Percentiles rank a stretch among this genome's conserved stretches.
Conservation (phyloP, 2,888 invertebrate genomes). For the Eristalinus sepulchralis region DNA sequence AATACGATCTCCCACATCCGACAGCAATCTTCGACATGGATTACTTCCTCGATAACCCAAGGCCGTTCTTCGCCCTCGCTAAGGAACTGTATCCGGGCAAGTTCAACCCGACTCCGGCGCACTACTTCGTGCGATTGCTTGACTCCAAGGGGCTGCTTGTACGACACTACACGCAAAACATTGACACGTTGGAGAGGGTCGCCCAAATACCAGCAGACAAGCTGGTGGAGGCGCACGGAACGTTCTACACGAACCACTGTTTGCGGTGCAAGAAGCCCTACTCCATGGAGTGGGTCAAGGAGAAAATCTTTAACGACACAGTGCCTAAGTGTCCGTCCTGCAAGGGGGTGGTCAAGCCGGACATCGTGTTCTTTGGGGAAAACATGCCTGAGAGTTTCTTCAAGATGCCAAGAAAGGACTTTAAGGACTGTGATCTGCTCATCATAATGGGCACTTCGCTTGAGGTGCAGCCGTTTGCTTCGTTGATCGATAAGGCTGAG, state of each 20-base stretch:
- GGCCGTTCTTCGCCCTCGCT: slow-evolving; percentile 95
- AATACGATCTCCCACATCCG: slow-evolving; percentile 95
- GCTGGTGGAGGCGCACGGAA: slow-evolving; percentile 97
- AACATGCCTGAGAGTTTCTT: slow-evolving; percentile 91
- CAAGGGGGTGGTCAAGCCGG: slow-evolving; percentile 93
- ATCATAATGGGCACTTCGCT: slow-evolving; percentile 98
- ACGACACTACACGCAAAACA: slow-evolving; percentile 94
- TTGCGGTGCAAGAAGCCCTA: slow-evolving; percentile 87
- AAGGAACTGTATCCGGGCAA: slow-evolving; percentile 93
- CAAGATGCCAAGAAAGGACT: slow-evolving; percentile 86
- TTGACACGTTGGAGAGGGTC: slow-evolving; percentile 94
- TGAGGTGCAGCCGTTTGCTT: slow-evolving; percentile 96
- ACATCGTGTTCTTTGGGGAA: slow-evolving; percentile 98
- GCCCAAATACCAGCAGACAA: slow-evolving; percentile 92
- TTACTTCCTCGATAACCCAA: slow-evolving; percentile 93
- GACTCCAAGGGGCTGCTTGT: slow-evolving; percentile 90
- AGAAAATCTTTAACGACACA: slow-evolving; percentile 86
- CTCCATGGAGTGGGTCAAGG: slow-evolving; percentile 92
- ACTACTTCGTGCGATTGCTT: slow-evolving; percentile 93
- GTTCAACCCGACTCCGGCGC: slow-evolving; percentile 93
- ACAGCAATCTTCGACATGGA: slow-evolving; percentile 95
- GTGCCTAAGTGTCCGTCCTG: slow-evolving; percentile 91
- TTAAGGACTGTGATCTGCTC: slow-evolving; percentile 92
- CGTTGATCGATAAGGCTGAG: slow-evolving; percentile 89
- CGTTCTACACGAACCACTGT: slow-evolving; percentile 94